Conservation (phyloP, 92 coral and sea anemone species). For the Siderastrea siderea region DNA sequence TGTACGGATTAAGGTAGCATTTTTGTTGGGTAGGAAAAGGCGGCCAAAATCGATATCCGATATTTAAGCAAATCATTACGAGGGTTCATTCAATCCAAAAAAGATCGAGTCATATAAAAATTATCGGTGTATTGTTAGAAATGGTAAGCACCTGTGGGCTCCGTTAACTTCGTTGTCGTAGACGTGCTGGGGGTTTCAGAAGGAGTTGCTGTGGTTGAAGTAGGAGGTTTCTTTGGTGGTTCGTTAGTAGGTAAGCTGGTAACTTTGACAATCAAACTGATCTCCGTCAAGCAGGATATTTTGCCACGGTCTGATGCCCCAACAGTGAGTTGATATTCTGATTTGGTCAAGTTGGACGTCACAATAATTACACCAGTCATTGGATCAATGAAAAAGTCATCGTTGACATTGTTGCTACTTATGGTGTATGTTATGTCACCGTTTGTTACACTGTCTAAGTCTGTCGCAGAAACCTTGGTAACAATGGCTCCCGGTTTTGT, state of each 20-base stretch:
- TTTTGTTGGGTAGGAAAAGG: no score
- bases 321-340: slow-evolving; percentile 46
- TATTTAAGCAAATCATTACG: no score
- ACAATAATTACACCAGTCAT: slow-evolving; percentile 41
- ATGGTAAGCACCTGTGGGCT: background rate
- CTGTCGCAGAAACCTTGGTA: slow-evolving; percentile 56
- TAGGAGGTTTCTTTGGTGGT: background rate
- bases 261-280: slow-evolving; percentile 7
- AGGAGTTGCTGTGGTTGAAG: slow-evolving; percentile 6
- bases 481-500: slow-evolving; percentile 18
- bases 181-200: background rate
- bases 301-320: slow-evolving; percentile 70
- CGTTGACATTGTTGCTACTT: background rate
- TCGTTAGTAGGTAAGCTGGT: background rate
- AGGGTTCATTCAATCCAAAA: no score
- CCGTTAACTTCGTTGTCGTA: background rate
- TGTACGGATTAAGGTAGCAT: no score
- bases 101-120: background rate
- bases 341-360: slow-evolving; percentile 2
- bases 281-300: slow-evolving; percentile 52
- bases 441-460: slow-evolving; percentile 71
- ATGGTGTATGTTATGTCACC: slow-evolving; percentile 58
- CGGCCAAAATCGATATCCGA: no score
- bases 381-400: slow-evolving; percentile 59
- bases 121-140: background rate